Base-by-base conservation (phyloP, 2,888 invertebrate genomes). In the Amitus sp. region DNA sequence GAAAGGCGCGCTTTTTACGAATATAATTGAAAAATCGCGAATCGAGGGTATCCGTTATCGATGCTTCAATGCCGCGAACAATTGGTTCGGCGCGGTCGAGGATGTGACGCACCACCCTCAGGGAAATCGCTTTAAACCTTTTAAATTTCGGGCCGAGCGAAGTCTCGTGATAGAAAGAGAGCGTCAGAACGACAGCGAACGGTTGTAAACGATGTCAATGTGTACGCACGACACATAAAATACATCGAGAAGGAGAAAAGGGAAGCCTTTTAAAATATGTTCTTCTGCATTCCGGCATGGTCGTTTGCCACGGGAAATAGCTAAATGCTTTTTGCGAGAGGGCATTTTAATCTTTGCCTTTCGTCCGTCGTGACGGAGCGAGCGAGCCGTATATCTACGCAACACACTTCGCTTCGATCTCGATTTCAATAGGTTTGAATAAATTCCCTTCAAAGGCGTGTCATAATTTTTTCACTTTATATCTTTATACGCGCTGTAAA, bases 91-190 rank as follows among this genome's bases (percentile, higher is more conserved):
- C 33, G 66, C 70, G 60, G 60, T 66, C 72, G 73, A 68, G 66
- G 67, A 75, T 73, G 69, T 70, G 73, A 66, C 71, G 71, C 61
- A 27, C 67, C 72, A 75, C 72, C 79, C 76, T 77, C 70, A 70
- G 80, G 80, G 81, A 82, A 82, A 82, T 82, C 80, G 80, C 67
- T 80, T 76, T 79, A 81, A 81, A 80, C 81, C 80, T 81, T 81
- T 81, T 78, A 82, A 79, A 81, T 77, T 79, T 71, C 71, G 68
- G 71, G 69, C 47, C 40, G 67, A 67, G 66, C 63, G 54, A 59
- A 63, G 57, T 68, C 67, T 65, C 62, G 51, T 52, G 49, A n/a
- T n/a, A n/a, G n/a, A n/a, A n/a, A 60, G 63, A 68, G 67, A 66
- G 65, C 63, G 64, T 57, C 51, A 49, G 57, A 49, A 42, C 55